Evolutionary conservation across 2,797 vertebrate species (phyloP).

Genomic region (Coilia nasus): DNA sequence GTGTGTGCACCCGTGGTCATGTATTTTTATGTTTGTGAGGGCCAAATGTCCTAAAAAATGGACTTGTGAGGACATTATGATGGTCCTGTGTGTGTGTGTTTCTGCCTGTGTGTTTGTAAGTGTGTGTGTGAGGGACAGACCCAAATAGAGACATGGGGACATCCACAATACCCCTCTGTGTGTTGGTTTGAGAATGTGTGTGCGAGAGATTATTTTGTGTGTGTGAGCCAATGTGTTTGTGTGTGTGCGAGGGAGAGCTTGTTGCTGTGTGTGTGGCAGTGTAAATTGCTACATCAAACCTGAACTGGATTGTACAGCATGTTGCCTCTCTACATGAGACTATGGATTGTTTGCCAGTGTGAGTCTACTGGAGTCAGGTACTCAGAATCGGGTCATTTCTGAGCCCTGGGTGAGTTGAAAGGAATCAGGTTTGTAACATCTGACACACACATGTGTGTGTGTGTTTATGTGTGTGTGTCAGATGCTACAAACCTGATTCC

Average conservation of each 20-base stretch:
- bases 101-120: background rate
- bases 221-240: constrained; percentile 29
- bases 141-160: background rate
- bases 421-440: background rate
- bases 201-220: background rate
- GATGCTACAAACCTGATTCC: background rate
- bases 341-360: background rate
- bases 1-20: no score
- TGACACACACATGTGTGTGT: background rate
- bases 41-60: no score
- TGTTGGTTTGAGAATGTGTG: background rate
- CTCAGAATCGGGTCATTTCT: background rate
- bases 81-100: background rate
- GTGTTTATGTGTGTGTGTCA: background rate
- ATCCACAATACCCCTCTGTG: background rate
- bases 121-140: background rate
- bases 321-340: background rate
- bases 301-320: background rate
- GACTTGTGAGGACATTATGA: no score
- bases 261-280: background rate
- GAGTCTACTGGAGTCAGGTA: background rate
- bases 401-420: background rate
- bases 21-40: no score
- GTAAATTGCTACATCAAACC: constrained; percentile 15
- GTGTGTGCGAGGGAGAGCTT: constrained; percentile 31